Conservation (phyloP, 2,797 vertebrate species). For the Ataeniobius toweri region DNA sequence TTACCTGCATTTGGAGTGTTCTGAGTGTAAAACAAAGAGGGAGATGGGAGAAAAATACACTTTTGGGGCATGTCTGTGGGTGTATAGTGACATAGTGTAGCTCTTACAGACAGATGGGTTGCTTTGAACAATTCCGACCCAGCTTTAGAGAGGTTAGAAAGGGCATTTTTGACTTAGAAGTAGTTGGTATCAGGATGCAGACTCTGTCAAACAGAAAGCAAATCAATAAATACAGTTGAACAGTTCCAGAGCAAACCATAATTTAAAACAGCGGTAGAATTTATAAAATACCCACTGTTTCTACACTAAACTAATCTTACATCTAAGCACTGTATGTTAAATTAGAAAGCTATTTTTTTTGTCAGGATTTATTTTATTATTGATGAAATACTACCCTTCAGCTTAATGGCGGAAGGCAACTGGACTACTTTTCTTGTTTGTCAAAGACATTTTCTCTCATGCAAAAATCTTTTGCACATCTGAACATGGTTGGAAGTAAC, state of each 20-base stretch:
- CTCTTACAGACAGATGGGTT: constrained; percentile 22
- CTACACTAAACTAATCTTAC: background rate
- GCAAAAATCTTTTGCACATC: background rate
- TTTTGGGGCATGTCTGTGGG: constrained; percentile 13
- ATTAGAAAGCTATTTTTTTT: background rate
- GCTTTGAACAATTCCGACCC: constrained; percentile 1
- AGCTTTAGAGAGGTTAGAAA: constrained; percentile 5
- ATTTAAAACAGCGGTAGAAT: background rate
- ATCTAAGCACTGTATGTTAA: background rate
- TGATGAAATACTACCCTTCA: background rate
- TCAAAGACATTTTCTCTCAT: background rate
- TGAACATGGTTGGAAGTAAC: background rate
- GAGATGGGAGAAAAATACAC: constrained; percentile 14
- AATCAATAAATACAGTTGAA: constrained; percentile 7
- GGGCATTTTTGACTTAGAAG: constrained; percentile 8
- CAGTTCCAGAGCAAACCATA: background rate
- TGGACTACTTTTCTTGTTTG: background rate
- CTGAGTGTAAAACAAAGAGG: background rate
- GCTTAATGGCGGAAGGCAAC: background rate
- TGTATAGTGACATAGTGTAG: constrained; percentile 2
- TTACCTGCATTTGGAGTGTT: constrained; percentile 5
- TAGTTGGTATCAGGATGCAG: constrained; percentile 5
- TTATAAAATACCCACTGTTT: background rate
- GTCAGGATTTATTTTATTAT: background rate
- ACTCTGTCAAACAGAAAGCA: constrained; percentile 6